Percentiles rank a stretch among this genome's conserved stretches.
Evolutionary conservation across 2,888 invertebrate genomes (phyloP).

Genomic region (Orthosia gracilis): DNA sequence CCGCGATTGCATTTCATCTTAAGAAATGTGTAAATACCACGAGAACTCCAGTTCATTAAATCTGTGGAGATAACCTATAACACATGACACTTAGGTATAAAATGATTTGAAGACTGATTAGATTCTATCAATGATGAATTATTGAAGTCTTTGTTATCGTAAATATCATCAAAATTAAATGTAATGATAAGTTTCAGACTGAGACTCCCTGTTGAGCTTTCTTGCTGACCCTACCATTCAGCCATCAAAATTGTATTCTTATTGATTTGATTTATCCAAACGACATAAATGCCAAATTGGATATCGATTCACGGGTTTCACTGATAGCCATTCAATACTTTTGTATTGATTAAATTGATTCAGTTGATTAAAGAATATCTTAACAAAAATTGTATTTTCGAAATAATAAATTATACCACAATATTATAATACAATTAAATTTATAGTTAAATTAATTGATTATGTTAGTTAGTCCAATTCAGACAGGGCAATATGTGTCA

Average conservation of each 20-base stretch:
- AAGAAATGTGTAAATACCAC: constrained; percentile 10
- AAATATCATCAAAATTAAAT: constrained; percentile 27
- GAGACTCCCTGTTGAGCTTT: not conserved
- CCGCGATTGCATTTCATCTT: too few species aligned
- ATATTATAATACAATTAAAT: too few species aligned
- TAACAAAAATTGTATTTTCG: not conserved
- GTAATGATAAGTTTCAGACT: not conserved
- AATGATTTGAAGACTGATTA: constrained; percentile 32
- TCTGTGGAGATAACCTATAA: constrained; percentile 15
- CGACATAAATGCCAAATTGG: not conserved
- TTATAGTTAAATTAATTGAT: too few species aligned
- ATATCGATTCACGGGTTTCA: not conserved
- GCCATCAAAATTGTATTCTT: constrained; percentile 12
- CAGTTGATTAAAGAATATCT: not conserved
- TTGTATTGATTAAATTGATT: not conserved
- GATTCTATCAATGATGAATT: constrained; percentile 17
- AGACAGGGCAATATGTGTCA: too few species aligned
- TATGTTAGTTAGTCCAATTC: too few species aligned
- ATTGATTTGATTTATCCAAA: constrained; percentile 25
- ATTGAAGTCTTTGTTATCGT: constrained; percentile 11
- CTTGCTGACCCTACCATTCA: constrained; percentile 7
- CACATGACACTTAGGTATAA: constrained; percentile 10
- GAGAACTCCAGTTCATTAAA: constrained; percentile 28
- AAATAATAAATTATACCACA: too few species aligned
- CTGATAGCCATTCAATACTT: not conserved